These are phyloP conservation scores for Isoperla grammatica DNA, from an alignment of 2,888 invertebrate species.

Conservation along the genomic window DNA sequence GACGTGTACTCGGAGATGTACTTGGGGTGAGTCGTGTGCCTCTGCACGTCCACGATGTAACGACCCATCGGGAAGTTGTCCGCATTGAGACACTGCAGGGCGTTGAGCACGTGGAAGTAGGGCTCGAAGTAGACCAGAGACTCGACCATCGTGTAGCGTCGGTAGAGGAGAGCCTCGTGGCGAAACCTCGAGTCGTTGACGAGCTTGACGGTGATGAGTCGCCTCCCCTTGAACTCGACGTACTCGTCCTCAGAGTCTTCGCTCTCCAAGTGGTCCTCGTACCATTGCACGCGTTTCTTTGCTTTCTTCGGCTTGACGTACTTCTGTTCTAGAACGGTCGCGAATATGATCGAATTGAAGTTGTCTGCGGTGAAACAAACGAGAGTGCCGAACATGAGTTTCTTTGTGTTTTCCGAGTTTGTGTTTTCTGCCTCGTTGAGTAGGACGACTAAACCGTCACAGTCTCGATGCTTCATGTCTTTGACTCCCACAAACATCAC, in stretches of 20 bases:
- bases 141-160: conserved; percentile 59
- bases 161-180: neutral
- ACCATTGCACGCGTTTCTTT: too few species aligned
- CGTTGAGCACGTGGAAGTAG: conserved; percentile 65
- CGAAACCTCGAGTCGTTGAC: conserved; percentile 39
- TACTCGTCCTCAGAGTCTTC: too few species aligned
- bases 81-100: conserved; percentile 54
- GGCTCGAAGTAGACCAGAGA: conserved; percentile 77
- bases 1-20: conserved; percentile 1
- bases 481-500: conserved; percentile 11
- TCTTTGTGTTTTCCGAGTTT: conserved; percentile 49
- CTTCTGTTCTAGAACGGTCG: conserved; percentile 15
- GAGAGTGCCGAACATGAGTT: conserved; percentile 65
- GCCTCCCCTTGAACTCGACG: conserved; percentile 5
- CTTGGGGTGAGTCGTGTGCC: neutral
- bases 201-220: conserved; percentile 40
- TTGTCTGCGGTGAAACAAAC: conserved; percentile 57
- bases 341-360: conserved; percentile 18
- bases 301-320: too few species aligned
- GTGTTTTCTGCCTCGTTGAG: conserved; percentile 29
- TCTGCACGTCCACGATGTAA: conserved; percentile 55
- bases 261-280: too few species aligned
- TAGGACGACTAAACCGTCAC: neutral
- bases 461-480: conserved; percentile 5
- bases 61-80: conserved; percentile 60